Conservation (phyloP, 2,888 invertebrate species). For the Scaeva pyrastri region DNA sequence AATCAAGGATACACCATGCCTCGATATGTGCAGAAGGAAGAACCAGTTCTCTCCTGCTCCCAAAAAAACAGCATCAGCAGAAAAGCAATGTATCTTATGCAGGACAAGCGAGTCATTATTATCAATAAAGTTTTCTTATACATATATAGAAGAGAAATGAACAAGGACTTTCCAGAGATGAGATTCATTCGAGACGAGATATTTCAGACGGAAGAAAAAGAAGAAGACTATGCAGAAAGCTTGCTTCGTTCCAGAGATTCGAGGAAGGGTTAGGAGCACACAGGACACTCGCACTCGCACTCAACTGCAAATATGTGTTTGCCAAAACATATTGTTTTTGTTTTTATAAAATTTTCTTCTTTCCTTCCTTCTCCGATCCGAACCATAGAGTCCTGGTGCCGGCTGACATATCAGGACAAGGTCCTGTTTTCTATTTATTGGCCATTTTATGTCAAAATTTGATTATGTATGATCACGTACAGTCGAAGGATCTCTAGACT, state of each 20-base stretch:
- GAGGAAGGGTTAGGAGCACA: conserved; percentile 1
- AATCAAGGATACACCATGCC: conserved; percentile 19
- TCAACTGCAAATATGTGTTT: conserved; percentile 46
- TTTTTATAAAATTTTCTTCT: conserved; percentile 57
- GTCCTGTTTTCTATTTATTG: conserved; percentile 50
- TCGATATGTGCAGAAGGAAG: too few species aligned
- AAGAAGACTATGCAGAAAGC: neutral
- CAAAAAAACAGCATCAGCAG: conserved; percentile 18
- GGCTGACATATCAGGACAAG: too few species aligned
- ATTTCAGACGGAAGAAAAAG: neutral
- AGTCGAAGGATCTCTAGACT: conserved; percentile 46
- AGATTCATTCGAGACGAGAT: conserved; percentile 25
- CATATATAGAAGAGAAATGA: conserved; percentile 58
- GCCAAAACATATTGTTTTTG: conserved; percentile 66
- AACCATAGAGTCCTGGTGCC: neutral
- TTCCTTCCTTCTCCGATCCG: neutral
- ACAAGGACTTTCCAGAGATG: neutral
- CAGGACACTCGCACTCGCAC: neutral
- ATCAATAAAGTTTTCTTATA: conserved; percentile 73
- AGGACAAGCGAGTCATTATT: conserved; percentile 35
- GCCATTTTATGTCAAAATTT: conserved; percentile 71
- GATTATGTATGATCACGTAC: conserved; percentile 77
- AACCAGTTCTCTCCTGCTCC: conserved; percentile 4
- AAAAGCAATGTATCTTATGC: conserved; percentile 55
- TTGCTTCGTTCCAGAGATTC: too few species aligned